Base-by-base conservation (phyloP, 2,797 vertebrate genomes). In the Pristis pectinata region DNA sequence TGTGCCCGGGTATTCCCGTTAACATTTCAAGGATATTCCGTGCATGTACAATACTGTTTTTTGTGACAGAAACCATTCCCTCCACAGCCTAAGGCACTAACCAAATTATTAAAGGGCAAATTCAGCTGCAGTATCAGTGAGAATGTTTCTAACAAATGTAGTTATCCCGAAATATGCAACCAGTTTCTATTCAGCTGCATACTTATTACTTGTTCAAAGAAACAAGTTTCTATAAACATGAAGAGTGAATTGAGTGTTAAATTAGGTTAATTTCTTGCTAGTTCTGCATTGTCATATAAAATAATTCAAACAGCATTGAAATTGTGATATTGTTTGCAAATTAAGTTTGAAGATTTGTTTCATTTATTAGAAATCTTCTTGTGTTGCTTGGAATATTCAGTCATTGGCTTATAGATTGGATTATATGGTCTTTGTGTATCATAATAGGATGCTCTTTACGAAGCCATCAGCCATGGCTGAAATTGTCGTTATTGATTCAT, bases 101-200 rank as follows among this genome's bases (percentile, higher is more conserved):
- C 92, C 70, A 93, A 94, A 94, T 74, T 94, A 94, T 94, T 76
- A 76, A 94, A 76, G 70, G 30, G 94, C 74, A 94, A 72, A 56
- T 94, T 94, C 70, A 1, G 72, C 30, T 53, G 92, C 41, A 56
- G 41, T 17, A 56, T 94, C 67, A 94, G 37, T 24, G 59, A 67
- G 37, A 22, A 94, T 30, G 76, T 41, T 53, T 76, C 44, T 94
- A 61, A 91, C n/a, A 94, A 94, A 94, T 53, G 67, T 49, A 74
- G 92, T 8, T 76, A 27, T 72, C 41, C 30, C 72, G 70, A 76
- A 91, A 64, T 53, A 30, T 94, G 37, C 27, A 44, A 74, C 13
- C 67, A 53, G 44, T 76, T 74, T 93, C 41, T 34, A 76, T 19
- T 44, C 70, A 94, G 4, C 3, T 74, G 44, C 4, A 19, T 17